These are phyloP conservation scores for Lasioglossum calceatum DNA, from an alignment of 2,888 invertebrate species.

Conservation along the genomic window DNA sequence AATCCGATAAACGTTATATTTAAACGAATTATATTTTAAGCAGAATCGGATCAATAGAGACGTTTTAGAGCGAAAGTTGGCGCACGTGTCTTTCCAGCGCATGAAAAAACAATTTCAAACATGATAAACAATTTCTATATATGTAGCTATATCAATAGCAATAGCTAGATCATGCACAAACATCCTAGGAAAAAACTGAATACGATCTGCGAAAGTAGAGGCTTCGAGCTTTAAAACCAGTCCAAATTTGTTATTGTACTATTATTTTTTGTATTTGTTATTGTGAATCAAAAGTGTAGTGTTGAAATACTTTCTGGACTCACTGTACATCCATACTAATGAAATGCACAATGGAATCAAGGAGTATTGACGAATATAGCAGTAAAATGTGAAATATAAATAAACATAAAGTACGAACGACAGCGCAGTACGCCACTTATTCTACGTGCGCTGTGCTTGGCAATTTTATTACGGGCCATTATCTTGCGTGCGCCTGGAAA, in stretches of 20 bases:
- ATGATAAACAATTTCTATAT: neutral
- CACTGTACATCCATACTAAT: neutral
- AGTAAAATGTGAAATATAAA: neutral
- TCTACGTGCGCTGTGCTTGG: neutral
- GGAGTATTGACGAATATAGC: neutral
- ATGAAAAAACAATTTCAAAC: neutral
- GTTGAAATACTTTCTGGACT: too few species aligned
- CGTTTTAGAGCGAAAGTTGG: neutral
- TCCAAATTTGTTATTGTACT: too few species aligned
- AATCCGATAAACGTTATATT: slow-evolving; percentile 17
- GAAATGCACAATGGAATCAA: neutral
- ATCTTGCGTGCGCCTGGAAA: neutral
- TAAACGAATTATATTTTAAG: slow-evolving; percentile 5
- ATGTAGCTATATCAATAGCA: too few species aligned
- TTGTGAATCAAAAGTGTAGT: neutral
- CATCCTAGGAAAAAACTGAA: too few species aligned
- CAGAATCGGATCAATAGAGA: slow-evolving; percentile 1
- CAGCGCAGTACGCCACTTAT: neutral
- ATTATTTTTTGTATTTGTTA: too few species aligned
- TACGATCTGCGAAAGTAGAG: too few species aligned
- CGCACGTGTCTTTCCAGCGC: neutral
- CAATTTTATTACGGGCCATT: neutral
- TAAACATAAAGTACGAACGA: neutral
- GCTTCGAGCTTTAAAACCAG: too few species aligned
- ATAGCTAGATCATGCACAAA: too few species aligned